Conservation (phyloP, 2,797 vertebrate genomes). For the Delichon dasypus region DNA sequence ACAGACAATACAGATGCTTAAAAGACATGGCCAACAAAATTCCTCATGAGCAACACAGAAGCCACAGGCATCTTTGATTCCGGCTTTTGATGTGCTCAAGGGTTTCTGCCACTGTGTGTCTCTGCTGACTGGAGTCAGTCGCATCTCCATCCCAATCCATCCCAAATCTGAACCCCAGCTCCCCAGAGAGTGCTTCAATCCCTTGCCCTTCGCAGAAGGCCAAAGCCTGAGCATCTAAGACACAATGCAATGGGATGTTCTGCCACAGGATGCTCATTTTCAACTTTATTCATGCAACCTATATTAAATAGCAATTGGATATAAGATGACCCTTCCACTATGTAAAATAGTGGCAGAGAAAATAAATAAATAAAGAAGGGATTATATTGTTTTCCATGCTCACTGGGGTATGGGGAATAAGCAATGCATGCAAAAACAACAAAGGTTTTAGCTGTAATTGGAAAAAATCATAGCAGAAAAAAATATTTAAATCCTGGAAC, state of each 20-base stretch:
- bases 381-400: background rate
- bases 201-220: background rate
- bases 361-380: background rate
- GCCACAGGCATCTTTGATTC: background rate
- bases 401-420: background rate
- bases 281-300: background rate
- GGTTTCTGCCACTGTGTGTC: background rate
- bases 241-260: background rate
- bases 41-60: background rate
- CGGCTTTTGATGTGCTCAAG: background rate
- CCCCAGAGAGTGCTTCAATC: background rate
- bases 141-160: no score
- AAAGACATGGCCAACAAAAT: background rate
- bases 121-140: background rate
- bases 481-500: background rate
- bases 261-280: background rate
- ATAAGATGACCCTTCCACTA: background rate
- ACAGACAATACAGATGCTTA: background rate
- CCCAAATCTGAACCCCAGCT: background rate
- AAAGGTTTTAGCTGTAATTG: background rate
- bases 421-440: background rate
- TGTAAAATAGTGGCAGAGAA: background rate
- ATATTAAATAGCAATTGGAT: background rate
- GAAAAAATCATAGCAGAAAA: background rate
- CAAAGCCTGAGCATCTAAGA: background rate